Evolutionary conservation across 2,888 invertebrate genomes (phyloP), one percentile per base, ranked within the genome.

Genomic region (Hofmannophila pseudospretella): DNA sequence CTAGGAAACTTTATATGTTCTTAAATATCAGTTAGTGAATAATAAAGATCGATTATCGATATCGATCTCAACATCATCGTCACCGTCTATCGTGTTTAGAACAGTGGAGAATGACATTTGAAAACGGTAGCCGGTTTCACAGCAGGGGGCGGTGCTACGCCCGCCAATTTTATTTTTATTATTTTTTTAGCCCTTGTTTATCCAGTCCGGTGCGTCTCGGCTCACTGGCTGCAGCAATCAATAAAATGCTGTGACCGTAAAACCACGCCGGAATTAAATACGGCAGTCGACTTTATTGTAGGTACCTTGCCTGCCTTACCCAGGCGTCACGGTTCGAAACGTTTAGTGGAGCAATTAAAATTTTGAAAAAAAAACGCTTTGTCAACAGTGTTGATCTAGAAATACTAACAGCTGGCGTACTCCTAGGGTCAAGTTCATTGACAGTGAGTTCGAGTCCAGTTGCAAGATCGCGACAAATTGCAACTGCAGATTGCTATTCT

Each of bases 101-200:
- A 63, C 68, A 59, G 58, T 61, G 58, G 67, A 69, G 80, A 79
- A 81, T 82, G 81, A 77, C 79, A 75, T 75, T 84, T 74, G 58
- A 63, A 80, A 81, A 82, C 85, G 79, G 85, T 84, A 86, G 85
- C 80, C 58, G 57, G 49, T 45, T 52, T 46, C 78, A 40, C 82
- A 68, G 80, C 80, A 58, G 84, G 84, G 73, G 84, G 85, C 81
- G 84, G 76, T 68, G 70, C 80, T 55, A 61, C 55, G 64, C 58
- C 70, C 61, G 74, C 81, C 79, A 80, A 80, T 72, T 80, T 80
- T 70, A 69, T 76, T 79, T 77, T 78, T 70, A 65, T 71, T 65
- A 70, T 32, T 76, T 76, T 79, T 75, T 68, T 61, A 57, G 57
- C 73, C 76, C 81, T 85, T 84, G 84, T 85, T 86, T 84, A 81